Evolutionary conservation across 2,113 vertebrate genomes (phyloP).

Genomic region (Dicentrarchus labrax): DNA sequence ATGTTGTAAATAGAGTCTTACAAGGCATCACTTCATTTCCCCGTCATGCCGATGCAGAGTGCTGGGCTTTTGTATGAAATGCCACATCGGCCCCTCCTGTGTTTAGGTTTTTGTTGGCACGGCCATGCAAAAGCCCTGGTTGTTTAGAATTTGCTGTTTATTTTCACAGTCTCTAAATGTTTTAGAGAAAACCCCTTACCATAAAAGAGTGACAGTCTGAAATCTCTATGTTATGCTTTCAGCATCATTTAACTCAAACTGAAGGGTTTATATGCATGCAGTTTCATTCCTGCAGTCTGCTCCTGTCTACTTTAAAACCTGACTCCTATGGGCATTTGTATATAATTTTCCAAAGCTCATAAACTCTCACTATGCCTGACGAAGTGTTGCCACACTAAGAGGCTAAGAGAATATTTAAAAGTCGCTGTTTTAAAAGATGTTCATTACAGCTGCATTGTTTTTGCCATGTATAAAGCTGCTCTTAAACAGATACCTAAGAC

Average conservation of each 20-base stretch:
- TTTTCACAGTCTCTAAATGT: conserved; percentile 87
- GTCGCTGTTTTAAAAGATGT: conserved; percentile 2
- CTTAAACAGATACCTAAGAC: background rate
- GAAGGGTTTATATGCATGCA: conserved; percentile 74
- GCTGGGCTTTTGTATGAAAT: conserved; percentile 47
- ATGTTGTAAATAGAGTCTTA: conserved; percentile 82
- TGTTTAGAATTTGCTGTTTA: conserved; percentile 83
- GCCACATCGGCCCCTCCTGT: conserved; percentile 63
- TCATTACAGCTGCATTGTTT: conserved; percentile 7
- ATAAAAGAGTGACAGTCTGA: conserved; percentile 80
- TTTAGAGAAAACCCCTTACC: conserved; percentile 75
- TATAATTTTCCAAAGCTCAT: conserved; percentile 61
- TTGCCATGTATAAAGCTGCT: background rate
- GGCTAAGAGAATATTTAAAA: conserved; percentile 26
- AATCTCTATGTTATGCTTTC: conserved; percentile 84
- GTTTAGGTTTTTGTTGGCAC: conserved; percentile 81
- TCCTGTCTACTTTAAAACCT: conserved; percentile 57
- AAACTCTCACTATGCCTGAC: conserved; percentile 45
- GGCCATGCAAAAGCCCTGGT: conserved; percentile 75
- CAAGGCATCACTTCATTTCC: conserved; percentile 85
- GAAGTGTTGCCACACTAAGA: conserved; percentile 33
- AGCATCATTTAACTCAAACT: conserved; percentile 83
- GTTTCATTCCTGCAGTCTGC: conserved; percentile 72
- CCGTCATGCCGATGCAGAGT: conserved; percentile 29
- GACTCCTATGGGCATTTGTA: conserved; percentile 49